Evolutionary conservation across 2,888 invertebrate genomes (phyloP).

Genomic region (Crossocerus cetratus): DNA sequence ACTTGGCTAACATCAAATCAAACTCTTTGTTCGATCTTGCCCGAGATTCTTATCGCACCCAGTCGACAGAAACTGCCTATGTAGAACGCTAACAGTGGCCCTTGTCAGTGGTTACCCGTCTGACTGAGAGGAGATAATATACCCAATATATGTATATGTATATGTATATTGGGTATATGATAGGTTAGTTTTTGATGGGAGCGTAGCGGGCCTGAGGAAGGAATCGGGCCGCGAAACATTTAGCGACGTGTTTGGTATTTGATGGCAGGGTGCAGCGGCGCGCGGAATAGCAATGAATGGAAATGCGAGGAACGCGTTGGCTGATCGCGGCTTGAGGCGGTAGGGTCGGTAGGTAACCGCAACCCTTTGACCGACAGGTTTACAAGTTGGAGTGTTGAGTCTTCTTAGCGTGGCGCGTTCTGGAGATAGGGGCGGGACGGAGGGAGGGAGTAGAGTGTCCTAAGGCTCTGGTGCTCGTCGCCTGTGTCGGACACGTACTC

Average conservation of each 20-base stretch:
- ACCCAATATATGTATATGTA: no score
- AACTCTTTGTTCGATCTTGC: no score
- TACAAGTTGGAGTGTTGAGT: constrained; percentile 22
- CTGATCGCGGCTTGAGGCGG: not conserved
- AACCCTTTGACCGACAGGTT: constrained; percentile 37
- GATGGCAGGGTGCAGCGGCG: constrained; percentile 27
- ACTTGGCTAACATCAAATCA: no score
- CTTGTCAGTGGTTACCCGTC: no score
- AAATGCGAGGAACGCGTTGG: constrained; percentile 34
- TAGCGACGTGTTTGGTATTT: constrained; percentile 29
- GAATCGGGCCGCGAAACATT: constrained; percentile 27
- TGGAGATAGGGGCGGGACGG: constrained; percentile 38
- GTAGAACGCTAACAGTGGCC: no score
- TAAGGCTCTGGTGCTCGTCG: not conserved
- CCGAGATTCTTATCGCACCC: no score
- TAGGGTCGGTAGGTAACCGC: no score
- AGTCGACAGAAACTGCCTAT: no score
- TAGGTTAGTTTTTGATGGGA: constrained; percentile 63
- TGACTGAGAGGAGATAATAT: no score
- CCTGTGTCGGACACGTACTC: constrained; percentile 33
- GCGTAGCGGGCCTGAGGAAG: no score
- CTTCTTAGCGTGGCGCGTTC: constrained; percentile 1
- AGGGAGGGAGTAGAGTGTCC: constrained; percentile 23
- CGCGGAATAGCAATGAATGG: constrained; percentile 45
- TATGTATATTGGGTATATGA: no score